Base-by-base conservation (phyloP, 1,140 invertebrate genomes). In the Conus ventricosus region DNA sequence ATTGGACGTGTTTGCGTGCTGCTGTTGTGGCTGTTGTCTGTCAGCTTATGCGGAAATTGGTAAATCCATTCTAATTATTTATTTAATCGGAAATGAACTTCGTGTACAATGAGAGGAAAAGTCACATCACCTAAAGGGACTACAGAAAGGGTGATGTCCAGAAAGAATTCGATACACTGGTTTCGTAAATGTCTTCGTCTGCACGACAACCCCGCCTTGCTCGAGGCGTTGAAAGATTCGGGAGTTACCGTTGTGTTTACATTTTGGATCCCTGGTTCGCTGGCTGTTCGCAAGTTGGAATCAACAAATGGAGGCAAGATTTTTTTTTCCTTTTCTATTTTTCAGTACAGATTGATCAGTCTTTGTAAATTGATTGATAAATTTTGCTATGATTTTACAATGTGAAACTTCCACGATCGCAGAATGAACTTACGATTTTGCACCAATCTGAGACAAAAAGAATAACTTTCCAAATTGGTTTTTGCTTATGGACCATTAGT, bases 241-340 rank as follows among this genome's bases (percentile, higher is more conserved):
- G 95, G 13, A 98, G 97, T 5, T 98, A 97, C 91, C 96, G 98
- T 78, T 98, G 98, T 93, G 96, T 98, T 85, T 98, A 98, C 94
- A 97, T 98, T 78, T 95, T 98, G 15, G 98, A 98, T 94, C 97
- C 98, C 0, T 98, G 97, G 97, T 98, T 98, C 95, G 98, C 97
- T 15, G 97, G 97, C 63, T 97, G 97, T 7, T 98, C 97, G 51
- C 98, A 98, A 94, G 97, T 98, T 89, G 97, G 97, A 55, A 97
- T 98, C 87, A 98, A 98, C 93, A 98, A 98, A 95, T 98, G 98
- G 98, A 97, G 98, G 97, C 98, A 71, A 71, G 67, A 71, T 6
- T 20, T n/a, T 39, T 39, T 39, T 39, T 39, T 1, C 39, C 3
- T 39, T 39, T 39, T 3, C 3, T 0, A 1, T 39, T 39, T 63